Evolutionary conservation across 2,113 vertebrate species (phyloP).

Genomic region (Nycticebus coucang): DNA sequence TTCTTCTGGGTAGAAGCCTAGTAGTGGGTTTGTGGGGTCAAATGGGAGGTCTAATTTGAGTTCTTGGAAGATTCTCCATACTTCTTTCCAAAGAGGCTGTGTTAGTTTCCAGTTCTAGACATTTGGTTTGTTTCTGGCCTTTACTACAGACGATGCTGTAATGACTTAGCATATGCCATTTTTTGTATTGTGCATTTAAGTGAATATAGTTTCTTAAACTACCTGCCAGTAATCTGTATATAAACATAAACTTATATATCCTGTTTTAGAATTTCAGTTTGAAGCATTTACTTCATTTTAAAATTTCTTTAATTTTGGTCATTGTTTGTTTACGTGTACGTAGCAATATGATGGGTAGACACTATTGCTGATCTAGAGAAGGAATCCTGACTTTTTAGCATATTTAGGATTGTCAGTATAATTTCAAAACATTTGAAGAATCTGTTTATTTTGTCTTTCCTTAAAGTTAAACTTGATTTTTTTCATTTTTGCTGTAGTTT

Average conservation of each 20-base stretch:
- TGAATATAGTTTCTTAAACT: not conserved
- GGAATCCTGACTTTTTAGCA: not conserved
- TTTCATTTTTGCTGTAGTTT: not conserved
- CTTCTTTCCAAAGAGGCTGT: too few relatives aligned
- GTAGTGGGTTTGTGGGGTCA: too few relatives aligned
- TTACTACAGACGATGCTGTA: not conserved
- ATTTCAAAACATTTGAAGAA: not conserved
- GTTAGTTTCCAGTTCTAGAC: too few relatives aligned
- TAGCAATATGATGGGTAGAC: not conserved
- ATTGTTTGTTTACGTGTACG: not conserved
- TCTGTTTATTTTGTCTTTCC: not conserved
- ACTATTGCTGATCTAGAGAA: not conserved
- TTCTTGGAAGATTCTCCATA: too few relatives aligned
- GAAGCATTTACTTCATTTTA: not conserved
- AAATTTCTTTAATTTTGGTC: conserved; percentile 2
- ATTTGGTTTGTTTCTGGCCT: not conserved
- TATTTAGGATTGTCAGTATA: not conserved
- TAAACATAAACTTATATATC: not conserved
- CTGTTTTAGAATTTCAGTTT: not conserved
- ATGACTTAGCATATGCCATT: not conserved
- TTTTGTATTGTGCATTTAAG: not conserved
- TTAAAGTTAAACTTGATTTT: not conserved
- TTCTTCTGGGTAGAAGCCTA: too few relatives aligned
- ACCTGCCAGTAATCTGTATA: not conserved
- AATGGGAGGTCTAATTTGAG: too few relatives aligned